Percentiles rank a stretch among this genome's conserved stretches.
phyloP scores from a whole-genome alignment of 2,797 vertebrate species.

The Forpus xanthops region DNA sequence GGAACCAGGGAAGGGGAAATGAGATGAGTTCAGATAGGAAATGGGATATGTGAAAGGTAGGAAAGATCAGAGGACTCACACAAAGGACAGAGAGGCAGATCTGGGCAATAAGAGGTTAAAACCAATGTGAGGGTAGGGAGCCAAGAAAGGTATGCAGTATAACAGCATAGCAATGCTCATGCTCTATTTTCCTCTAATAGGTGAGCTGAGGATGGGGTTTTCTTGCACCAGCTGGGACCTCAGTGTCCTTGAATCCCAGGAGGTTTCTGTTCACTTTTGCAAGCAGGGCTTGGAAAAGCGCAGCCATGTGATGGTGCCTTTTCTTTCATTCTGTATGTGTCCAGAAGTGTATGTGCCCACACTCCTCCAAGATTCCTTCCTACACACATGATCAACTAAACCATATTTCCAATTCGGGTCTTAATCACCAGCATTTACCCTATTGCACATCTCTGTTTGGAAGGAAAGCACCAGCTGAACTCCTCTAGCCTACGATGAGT shows the following conservation, averaged over 20 bases:
- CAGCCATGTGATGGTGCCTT: background rate
- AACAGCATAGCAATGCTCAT: background rate
- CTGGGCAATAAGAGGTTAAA: background rate
- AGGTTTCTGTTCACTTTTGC: background rate
- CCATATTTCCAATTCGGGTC: background rate
- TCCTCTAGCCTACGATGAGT: background rate
- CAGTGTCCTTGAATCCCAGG: background rate
- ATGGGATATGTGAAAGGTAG: fast-evolving
- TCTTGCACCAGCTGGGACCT: background rate
- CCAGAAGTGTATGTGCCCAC: background rate
- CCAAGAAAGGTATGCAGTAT: background rate
- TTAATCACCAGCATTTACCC: background rate
- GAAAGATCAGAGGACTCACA: background rate
- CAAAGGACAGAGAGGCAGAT: background rate
- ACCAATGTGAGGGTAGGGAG: background rate
- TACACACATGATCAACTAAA: background rate
- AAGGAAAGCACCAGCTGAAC: background rate
- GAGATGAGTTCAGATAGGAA: background rate
- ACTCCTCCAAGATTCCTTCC: background rate
- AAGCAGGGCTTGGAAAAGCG: background rate
- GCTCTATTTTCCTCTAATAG: background rate
- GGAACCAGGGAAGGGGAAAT: background rate
- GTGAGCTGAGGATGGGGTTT: background rate
- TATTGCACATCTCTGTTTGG: background rate
- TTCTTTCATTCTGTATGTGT: background rate